Evolutionary conservation across 2,797 vertebrate species (phyloP), one percentile per base, ranked within the genome.

Genomic region (Micromesistius poutassou): DNA sequence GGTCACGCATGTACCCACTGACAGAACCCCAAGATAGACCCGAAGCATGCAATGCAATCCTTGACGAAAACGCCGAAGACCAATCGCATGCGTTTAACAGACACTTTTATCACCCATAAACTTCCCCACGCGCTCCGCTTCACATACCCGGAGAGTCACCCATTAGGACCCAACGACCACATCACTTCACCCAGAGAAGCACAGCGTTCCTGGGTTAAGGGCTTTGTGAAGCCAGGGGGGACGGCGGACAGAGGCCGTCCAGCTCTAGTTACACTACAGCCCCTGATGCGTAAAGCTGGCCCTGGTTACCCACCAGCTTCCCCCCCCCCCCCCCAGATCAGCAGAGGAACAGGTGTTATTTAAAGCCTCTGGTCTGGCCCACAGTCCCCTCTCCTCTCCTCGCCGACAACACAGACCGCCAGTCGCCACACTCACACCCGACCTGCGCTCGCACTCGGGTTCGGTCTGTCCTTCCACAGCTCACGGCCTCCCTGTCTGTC

Each of bases 221-320:
- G 81, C 82, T 78, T 81, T 81, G 50, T 25, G 76, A 75, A 16
- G 36, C 22, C 83, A 74, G 62, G 78, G 77, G 80, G 74, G 73
- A 78, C 72, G 30, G 66, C 1, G 46, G 77, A 77, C 55, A 36
- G 6, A 50, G 73, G 80, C 80, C 5, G 30, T 46, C 74, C 72
- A 75, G 80, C 87, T 92, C 88, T 84, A 79, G 84, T 91, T 87
- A 91, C 85, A 85, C 89, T 87, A 91, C 82, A 77, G 66, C n/a
- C 72, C 25, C 82, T 71, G 77, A 81, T 90, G 87, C 86, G 87
- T 86, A 5, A 40, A 25, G 55, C 36, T 74, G 76, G 74, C 77
- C 66, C 33, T 83, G 38, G 73, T 62, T 35, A 31, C 71, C 71
- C 31, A 16, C 68, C 38, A 42, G 35, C 71, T 35, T 6, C 46